Evolutionary conservation across 1,140 invertebrate genomes (phyloP), one percentile per base, ranked within the genome.

Genomic region (Drosophila murphyi): DNA sequence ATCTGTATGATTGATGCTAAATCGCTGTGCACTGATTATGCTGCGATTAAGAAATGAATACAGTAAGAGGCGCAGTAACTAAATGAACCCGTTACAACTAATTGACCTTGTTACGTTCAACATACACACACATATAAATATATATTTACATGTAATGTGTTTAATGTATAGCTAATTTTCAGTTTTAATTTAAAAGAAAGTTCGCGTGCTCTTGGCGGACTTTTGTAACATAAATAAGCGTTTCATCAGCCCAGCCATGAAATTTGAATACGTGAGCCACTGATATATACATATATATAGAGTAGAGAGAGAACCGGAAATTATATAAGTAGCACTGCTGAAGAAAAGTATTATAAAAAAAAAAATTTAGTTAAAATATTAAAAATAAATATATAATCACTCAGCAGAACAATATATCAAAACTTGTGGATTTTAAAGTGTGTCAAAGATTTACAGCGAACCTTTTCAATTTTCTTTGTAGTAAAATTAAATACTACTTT

Each of bases 171-270:
- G 32, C 41, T 3, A 47, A 55, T 67, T 63, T 55, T 4, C 32
- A 72, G 34, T 51, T 67, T 47, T 48, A 67, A 64, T 65, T 47
- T 3, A 64, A 70, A 65, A 64, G 48, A 55, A 72, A 55, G 37
- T 69, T 54, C 31, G 32, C 65, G 62, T 78, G 61, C 20, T 20
- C 1, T 20, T 20, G 20, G 20, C 20, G 20, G 74, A 78, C 61
- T 76, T 80, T 57, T 12, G 39, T 48, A 47, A 55, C n/a, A 47
- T 59, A 56, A 52, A 61, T 59, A 83, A 1, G 20, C 20, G 20
- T 83, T 83, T 80, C 81, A 85, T 83, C 81, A 83, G 64, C 69
- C 72, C 59, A 54, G 50, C 28, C 37, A 20, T 29, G 20, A 54
- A 52, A 32, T n/a, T 37, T 28, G 45, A 20, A 20, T 60, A 61